phyloP scores from a whole-genome alignment of 1,140 invertebrate species.

The Acromyrmex charruanus region DNA sequence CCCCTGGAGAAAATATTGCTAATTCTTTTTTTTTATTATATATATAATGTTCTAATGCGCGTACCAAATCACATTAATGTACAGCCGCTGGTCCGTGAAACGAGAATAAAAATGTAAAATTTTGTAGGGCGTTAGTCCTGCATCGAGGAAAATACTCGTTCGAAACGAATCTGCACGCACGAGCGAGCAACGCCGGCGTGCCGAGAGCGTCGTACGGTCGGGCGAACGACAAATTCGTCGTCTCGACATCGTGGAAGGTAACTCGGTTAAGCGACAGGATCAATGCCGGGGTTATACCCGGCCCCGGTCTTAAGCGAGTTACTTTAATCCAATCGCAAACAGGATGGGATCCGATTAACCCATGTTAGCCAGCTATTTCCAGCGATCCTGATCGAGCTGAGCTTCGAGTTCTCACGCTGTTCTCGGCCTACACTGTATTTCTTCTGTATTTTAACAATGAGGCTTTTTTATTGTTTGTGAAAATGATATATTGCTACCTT shows the following conservation, averaged over 20 bases:
- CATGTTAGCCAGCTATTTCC: constrained; percentile 75
- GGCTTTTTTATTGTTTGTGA: neutral
- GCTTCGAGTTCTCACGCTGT: constrained; percentile 39
- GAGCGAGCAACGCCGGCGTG: constrained; percentile 13
- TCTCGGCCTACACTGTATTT: neutral
- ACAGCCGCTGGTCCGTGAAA: neutral
- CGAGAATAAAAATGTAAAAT: neutral
- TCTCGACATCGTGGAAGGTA: constrained; percentile 60
- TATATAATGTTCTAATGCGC: neutral
- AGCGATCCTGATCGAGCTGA: constrained; percentile 60
- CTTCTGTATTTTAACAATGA: neutral
- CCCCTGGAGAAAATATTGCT: neutral
- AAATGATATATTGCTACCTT: neutral
- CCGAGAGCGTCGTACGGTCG: constrained; percentile 28
- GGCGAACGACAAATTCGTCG: constrained; percentile 67
- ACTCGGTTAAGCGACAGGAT: constrained; percentile 74
- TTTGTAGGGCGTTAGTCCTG: neutral
- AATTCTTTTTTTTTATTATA: neutral
- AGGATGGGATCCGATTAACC: constrained; percentile 77
- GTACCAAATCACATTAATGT: neutral
- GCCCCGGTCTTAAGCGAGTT: constrained; percentile 74
- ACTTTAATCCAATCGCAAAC: constrained; percentile 78
- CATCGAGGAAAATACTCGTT: neutral
- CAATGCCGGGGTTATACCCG: constrained; percentile 74
- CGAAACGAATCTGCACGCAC: constrained; percentile 13